A percentile compares a stretch with the other conserved stretches of the same genome.
phyloP scores from a whole-genome alignment of 2,797 vertebrate species.

The Loriculus beryllinus region DNA sequence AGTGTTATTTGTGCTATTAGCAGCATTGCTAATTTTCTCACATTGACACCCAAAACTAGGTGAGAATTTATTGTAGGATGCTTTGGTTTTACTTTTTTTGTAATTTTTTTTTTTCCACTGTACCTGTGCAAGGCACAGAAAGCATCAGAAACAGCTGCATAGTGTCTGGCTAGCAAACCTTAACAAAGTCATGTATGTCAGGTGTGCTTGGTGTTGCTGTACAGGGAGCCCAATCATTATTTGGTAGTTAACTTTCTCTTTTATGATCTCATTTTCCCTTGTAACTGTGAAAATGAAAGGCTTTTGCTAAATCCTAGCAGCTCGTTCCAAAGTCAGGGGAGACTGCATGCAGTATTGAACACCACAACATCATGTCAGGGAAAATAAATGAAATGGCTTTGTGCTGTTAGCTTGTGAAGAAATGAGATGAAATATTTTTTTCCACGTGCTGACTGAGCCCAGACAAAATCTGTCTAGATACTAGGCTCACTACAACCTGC shows the following conservation, averaged over 20 bases:
- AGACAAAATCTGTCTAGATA: slow-evolving; percentile 36
- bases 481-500: slow-evolving; percentile 10
- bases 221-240: not conserved
- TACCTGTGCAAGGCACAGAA: not conserved
- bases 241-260: not conserved
- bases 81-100: not conserved
- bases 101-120: too few species aligned
- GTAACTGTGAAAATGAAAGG: not conserved
- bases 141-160: not conserved
- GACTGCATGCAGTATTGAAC: not conserved
- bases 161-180: not conserved
- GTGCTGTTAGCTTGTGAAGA: slow-evolving; percentile 9
- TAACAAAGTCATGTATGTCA: not conserved
- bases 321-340: not conserved
- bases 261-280: not conserved
- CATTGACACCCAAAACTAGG: not conserved
- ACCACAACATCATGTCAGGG: not conserved
- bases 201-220: not conserved
- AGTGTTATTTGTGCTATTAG: not conserved
- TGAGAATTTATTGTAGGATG: not conserved
- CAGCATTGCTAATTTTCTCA: not conserved
- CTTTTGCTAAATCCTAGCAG: not conserved
- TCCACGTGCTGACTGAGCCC: slow-evolving; percentile 10
- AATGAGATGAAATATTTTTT: slow-evolving; percentile 36
- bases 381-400: slow-evolving; percentile 42